Evolutionary conservation across 2,113 vertebrate species (phyloP).

Genomic region (Phalacrocorax brasilianus): DNA sequence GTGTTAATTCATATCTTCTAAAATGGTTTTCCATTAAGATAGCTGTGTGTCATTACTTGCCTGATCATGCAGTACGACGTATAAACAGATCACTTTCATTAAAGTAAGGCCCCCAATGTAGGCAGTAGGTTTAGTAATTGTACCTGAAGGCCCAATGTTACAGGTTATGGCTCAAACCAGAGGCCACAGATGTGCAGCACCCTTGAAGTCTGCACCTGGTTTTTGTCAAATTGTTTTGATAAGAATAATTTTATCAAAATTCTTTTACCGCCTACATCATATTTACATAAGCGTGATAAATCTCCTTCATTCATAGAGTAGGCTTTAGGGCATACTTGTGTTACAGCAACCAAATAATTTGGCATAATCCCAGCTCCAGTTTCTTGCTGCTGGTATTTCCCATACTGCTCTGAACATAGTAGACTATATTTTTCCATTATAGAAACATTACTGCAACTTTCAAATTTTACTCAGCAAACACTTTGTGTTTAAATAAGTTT

Average conservation of each 20-base stretch:
- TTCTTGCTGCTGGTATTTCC: neutral
- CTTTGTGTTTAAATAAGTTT: neutral
- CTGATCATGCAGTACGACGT: neutral
- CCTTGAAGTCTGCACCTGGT: neutral
- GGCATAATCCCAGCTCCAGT: neutral
- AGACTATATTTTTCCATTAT: neutral
- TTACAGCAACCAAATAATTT: neutral
- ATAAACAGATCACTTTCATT: neutral
- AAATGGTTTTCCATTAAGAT: neutral
- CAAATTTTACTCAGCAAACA: neutral
- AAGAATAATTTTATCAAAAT: neutral
- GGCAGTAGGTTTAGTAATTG: neutral
- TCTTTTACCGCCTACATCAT: neutral
- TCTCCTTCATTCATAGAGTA: neutral
- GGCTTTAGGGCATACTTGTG: neutral
- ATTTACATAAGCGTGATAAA: neutral
- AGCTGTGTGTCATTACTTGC: neutral
- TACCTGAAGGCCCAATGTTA: neutral
- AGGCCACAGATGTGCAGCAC: neutral
- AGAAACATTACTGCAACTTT: neutral
- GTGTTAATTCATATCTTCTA: neutral
- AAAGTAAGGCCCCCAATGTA: neutral
- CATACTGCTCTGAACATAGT: neutral
- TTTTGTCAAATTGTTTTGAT: neutral
- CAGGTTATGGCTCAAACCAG: neutral